Percentiles rank a stretch among this genome's conserved stretches.
phyloP scores from a whole-genome alignment of 1,140 invertebrate species.

The Parapsyche elsis region DNA sequence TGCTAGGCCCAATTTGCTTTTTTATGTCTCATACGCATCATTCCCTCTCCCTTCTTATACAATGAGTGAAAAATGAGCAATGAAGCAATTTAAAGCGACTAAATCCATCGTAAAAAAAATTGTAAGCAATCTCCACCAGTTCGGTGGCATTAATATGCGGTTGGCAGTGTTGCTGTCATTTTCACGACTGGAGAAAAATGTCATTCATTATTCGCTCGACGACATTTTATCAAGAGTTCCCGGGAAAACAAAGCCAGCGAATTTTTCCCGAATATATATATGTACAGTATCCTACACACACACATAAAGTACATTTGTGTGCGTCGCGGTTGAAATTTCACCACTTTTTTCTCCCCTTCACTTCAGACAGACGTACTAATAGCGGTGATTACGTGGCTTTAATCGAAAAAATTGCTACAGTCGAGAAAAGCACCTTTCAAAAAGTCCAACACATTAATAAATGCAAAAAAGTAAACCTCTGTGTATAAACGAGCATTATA shows the following conservation, averaged over 20 bases:
- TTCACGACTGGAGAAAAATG: constrained; percentile 26
- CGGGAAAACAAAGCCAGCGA: constrained; percentile 6
- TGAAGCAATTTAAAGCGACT: no score
- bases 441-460: not conserved
- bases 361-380: not conserved
- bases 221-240: constrained; percentile 30
- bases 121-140: not conserved
- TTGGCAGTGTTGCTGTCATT: constrained; percentile 18
- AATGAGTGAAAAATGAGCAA: not conserved
- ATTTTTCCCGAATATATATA: not conserved
- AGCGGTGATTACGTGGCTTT: not conserved
- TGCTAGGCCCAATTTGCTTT: no score
- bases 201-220: constrained; percentile 32
- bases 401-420: not conserved
- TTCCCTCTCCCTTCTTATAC: not conserved
- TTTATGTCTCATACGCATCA: no score
- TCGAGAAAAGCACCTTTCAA: not conserved
- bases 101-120: not conserved
- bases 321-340: not conserved
- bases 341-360: not conserved
- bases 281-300: no score
- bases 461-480: not conserved
- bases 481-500: not conserved
- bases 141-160: constrained; percentile 14
- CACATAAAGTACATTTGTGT: no score